These are phyloP conservation scores for Acanthoscelides obtectus DNA, from an alignment of 2,888 invertebrate species.

Conservation along the genomic window DNA sequence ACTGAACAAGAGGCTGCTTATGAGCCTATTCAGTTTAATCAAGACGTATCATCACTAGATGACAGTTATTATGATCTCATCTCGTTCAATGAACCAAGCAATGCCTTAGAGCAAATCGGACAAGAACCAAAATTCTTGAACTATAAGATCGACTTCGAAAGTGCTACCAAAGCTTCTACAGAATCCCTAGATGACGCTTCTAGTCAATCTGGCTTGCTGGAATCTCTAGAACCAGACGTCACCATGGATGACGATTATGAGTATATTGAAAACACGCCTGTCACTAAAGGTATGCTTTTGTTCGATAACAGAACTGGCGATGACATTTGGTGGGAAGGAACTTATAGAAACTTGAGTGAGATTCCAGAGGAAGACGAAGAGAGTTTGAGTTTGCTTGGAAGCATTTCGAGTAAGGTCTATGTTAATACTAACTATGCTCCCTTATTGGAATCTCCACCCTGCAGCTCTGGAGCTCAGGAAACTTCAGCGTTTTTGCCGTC, in stretches of 20 bases:
- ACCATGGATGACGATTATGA: slow-evolving; percentile 37
- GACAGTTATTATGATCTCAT: slow-evolving; percentile 19
- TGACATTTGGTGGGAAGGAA: slow-evolving; percentile 46
- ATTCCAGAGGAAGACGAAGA: slow-evolving; percentile 48
- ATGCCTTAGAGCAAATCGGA: slow-evolving; percentile 22
- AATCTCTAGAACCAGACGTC: slow-evolving; percentile 22
- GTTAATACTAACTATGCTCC: slow-evolving; percentile 15
- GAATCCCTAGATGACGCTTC: slow-evolving; percentile 34
- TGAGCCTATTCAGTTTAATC: neutral
- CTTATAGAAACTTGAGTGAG: slow-evolving; percentile 45
- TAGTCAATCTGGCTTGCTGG: slow-evolving; percentile 21
- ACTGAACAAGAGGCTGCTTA: neutral
- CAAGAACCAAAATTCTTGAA: slow-evolving; percentile 9
- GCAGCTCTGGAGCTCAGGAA: slow-evolving; percentile 1
- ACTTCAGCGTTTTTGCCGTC: slow-evolving; percentile 1
- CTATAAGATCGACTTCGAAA: slow-evolving; percentile 27
- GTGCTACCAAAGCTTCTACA: slow-evolving; percentile 32
- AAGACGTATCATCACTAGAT: slow-evolving; percentile 5
- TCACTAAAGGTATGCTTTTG: slow-evolving; percentile 21
- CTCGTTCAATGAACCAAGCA: slow-evolving; percentile 14
- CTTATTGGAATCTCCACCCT: slow-evolving; percentile 10
- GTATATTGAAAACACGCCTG: slow-evolving; percentile 33
- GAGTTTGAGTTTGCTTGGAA: slow-evolving; percentile 35
- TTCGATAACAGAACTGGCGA: slow-evolving; percentile 25
- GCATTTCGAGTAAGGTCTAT: slow-evolving; percentile 29